Evolutionary conservation across 2,797 vertebrate species (phyloP), one percentile per base, ranked within the genome.

Genomic region (Pantherophis alleghaniensis): DNA sequence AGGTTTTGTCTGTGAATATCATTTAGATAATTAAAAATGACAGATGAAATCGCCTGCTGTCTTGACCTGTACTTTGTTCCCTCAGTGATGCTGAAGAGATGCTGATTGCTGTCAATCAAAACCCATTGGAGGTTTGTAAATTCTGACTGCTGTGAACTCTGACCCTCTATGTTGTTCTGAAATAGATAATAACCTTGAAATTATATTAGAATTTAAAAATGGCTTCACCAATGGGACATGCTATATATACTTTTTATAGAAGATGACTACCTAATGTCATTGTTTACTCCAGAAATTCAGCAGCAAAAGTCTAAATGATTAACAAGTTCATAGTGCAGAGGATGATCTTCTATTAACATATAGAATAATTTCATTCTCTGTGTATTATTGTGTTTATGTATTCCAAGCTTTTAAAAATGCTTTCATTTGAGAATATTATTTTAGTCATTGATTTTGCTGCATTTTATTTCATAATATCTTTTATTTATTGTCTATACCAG

Each of bases 1-100:
- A 99, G 98, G 98, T 98, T 98, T 98, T 98, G 98, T 98, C 98
- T 98, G 98, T 99, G 99, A 99, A 99, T 99, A 99, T 99, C 98
- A 99, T 99, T 99, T 99, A 99, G 98, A 99, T 99, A 99, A 99
- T 99, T 99, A 99, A 99, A 99, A 99, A 99, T 98, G 99, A 99
- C 99, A 99, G 99, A 98, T 98, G 98, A 99, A 99, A 98, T 98
- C 98, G 98, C 98, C 98, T 98, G 98, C 98, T 98, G 98, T 98
- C 98, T 98, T 98, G 98, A 98, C 98, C 98, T 98, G 98, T 98
- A 98, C 98, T 98, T 98, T 98, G 98, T 98, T 98, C 98, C 98
- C 98, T 98, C 98, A 98, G 98, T 98, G 98, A 98, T 98, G 98
- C 97, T 98, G 98, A 98, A 97, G 98, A 98, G 98, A 98, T 98